Percentiles rank a stretch among this genome's conserved stretches.
phyloP scores from a whole-genome alignment of 2,888 invertebrate genomes.

The Argyresthia goedartella region DNA sequence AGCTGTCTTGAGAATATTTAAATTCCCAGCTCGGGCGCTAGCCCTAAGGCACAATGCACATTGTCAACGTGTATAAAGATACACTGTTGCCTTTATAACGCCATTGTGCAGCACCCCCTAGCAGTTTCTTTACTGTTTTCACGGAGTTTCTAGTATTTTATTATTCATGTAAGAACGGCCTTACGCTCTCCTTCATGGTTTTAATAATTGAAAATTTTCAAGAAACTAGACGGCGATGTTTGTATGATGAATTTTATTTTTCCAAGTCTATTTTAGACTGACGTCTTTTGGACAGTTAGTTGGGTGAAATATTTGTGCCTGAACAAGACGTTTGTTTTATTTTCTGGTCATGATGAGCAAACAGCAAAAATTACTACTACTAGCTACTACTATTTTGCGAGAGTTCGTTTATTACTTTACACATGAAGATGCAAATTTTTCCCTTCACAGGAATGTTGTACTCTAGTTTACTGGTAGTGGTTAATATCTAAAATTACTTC shows the following conservation, averaged over 20 bases:
- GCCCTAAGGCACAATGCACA: slow-evolving; percentile 55
- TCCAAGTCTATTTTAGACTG: not conserved
- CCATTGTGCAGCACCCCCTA: slow-evolving; percentile 57
- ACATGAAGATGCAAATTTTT: too few relatives aligned
- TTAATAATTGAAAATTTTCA: slow-evolving; percentile 61
- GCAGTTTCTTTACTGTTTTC: slow-evolving; percentile 55
- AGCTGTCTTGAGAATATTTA: slow-evolving; percentile 29
- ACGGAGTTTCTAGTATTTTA: slow-evolving; percentile 55
- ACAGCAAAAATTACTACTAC: too few relatives aligned
- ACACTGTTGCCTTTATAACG: slow-evolving; percentile 62
- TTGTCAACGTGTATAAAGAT: slow-evolving; percentile 62
- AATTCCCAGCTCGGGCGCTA: slow-evolving; percentile 17
- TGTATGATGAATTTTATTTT: not conserved
- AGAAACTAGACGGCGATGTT: slow-evolving; percentile 19
- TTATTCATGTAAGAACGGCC: slow-evolving; percentile 61
- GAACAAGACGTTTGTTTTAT: too few relatives aligned
- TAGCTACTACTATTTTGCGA: too few relatives aligned
- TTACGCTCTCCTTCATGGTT: slow-evolving; percentile 48
- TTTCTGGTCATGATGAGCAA: too few relatives aligned
- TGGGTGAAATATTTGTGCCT: too few relatives aligned
- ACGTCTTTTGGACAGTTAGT: too few relatives aligned
- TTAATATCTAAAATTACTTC: too few relatives aligned
- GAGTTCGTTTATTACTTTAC: too few relatives aligned
- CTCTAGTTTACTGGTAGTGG: too few relatives aligned
- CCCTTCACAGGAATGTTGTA: too few relatives aligned